Evolutionary conservation across 2,888 invertebrate species (phyloP), one percentile per base, ranked within the genome.

Genomic region (Chrysolina americana): DNA sequence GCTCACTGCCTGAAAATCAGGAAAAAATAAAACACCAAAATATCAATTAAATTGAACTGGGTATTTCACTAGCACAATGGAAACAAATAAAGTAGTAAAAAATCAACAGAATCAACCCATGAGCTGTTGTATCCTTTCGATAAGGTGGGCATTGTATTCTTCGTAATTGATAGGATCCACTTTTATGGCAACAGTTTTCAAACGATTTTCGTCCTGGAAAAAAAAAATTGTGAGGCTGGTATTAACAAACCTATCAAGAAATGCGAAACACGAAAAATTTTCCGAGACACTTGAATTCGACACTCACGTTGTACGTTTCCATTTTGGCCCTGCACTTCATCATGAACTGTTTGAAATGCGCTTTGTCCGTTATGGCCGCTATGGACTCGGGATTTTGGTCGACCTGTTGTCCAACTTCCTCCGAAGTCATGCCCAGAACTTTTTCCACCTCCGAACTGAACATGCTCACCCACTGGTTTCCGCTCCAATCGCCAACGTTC

Each of bases 231-330:
- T n/a, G n/a, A n/a, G n/a, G n/a, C n/a, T n/a, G n/a, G n/a, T 63
- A 28, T 13, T 28, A 11, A 50, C 64, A 10, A 41, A 68, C 44
- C 41, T 13, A 15, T 69, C 17, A 41, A 13, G 13, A 19, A 53
- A 71, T 36, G 0, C 36, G 8, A 36, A 36, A 36, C 36, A 36
- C 3, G 8, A 28, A 28, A 28, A 6, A 36, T 36, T 6, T 6
- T 36, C 8, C 3, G 0, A 8, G 6, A 36, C 36, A 36, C 36
- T 36, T 28, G 28, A 28, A 28, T 3, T 28, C 80, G n/a, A n/a
- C n/a, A n/a, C n/a, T 92, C 89, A 96, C 98, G 86, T 96, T 98
- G 86, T 94, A 99, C 13, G 92, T 94, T 88, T 99, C 99, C 89
- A 95, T 92, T 89, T 96, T 97, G 44, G 95, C 93, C 73, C 98